Conservation (phyloP, 2,797 vertebrate genomes). For the Phrynocephalus vlangalii region DNA sequence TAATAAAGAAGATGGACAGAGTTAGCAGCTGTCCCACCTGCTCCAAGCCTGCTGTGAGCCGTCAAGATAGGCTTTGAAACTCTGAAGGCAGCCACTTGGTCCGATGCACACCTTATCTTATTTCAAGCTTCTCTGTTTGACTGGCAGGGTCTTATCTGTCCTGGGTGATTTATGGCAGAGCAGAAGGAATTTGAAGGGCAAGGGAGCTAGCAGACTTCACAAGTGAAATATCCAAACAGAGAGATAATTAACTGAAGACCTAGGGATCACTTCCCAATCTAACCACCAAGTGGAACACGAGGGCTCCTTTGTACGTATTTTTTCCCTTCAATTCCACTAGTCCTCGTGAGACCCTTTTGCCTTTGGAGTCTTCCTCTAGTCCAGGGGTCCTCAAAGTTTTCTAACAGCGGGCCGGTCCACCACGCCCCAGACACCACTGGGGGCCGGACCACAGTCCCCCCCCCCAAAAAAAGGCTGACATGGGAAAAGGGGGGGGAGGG, state of each 20-base stretch:
- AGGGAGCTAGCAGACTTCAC: neutral
- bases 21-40: neutral
- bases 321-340: neutral
- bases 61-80: neutral
- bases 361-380: neutral
- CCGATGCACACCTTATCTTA: neutral
- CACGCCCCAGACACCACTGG: too few species aligned
- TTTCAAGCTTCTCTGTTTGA: neutral
- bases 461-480: too few species aligned
- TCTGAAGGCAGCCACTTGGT: neutral
- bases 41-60: neutral
- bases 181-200: neutral
- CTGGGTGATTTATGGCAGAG: constrained; percentile 5
- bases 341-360: neutral
- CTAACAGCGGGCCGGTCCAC: too few species aligned
- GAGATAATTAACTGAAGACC: neutral
- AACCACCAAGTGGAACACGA: neutral
- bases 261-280: neutral
- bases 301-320: neutral
- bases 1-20: neutral
- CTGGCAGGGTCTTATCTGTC: neutral
- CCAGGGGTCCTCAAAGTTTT: too few species aligned
- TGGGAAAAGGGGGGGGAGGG: too few species aligned
- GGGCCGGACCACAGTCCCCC: too few species aligned
- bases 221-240: neutral